These are phyloP conservation scores for Istiophorus platypterus DNA, from an alignment of 2,113 vertebrate species.

Conservation along the genomic window DNA sequence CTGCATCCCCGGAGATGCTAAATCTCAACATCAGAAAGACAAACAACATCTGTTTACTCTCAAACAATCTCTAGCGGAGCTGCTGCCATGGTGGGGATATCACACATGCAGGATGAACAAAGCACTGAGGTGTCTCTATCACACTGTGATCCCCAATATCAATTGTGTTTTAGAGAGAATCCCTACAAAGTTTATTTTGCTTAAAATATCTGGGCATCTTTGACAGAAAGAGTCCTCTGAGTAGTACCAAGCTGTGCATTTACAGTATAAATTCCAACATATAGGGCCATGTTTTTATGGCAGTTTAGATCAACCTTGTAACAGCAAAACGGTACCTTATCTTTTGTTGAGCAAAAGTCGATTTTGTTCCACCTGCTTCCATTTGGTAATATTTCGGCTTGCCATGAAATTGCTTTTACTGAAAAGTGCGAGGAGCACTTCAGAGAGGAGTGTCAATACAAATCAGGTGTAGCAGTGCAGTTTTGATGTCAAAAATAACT, in stretches of 20 bases:
- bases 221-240: slow-evolving; percentile 27
- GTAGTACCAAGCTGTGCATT: slow-evolving; percentile 22
- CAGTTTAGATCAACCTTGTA: background rate
- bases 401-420: slow-evolving; percentile 25
- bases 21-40: slow-evolving; percentile 83
- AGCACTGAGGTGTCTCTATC: slow-evolving; percentile 59
- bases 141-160: slow-evolving; percentile 53
- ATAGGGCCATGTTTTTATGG: background rate
- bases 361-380: slow-evolving; percentile 3
- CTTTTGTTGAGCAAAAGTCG: background rate
- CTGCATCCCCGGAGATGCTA: slow-evolving; percentile 79
- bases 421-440: slow-evolving; percentile 15
- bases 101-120: slow-evolving; percentile 64
- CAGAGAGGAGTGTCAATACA: slow-evolving; percentile 17
- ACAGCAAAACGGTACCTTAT: background rate
- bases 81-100: slow-evolving; percentile 61
- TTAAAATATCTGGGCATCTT: slow-evolving; percentile 31
- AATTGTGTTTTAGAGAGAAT: slow-evolving; percentile 41
- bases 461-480: slow-evolving; percentile 10
- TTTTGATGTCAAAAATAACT: slow-evolving; percentile 28
- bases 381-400: slow-evolving; percentile 16
- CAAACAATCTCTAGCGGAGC: slow-evolving; percentile 74
- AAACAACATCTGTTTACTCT: slow-evolving; percentile 86
- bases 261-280: background rate
- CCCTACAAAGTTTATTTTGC: slow-evolving; percentile 48